phyloP scores from a whole-genome alignment of 2,797 vertebrate species.

The Notolabrus celidotus region DNA sequence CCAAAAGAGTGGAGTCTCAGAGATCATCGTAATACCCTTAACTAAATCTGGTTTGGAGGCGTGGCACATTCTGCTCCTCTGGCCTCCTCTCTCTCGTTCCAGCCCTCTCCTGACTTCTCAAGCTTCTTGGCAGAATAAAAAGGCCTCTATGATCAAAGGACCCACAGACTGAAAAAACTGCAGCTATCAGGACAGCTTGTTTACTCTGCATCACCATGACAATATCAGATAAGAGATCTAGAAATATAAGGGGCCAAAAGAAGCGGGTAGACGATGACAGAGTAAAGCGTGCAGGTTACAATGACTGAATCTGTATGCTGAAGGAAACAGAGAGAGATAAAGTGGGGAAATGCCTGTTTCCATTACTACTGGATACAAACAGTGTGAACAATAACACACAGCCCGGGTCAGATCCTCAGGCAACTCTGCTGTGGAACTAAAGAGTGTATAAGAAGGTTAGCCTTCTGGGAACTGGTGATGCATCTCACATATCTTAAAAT shows the following conservation, averaged over 20 bases:
- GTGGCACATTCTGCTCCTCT: slow-evolving; percentile 14
- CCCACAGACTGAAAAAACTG: slow-evolving; percentile 54
- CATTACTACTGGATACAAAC: slow-evolving; percentile 74
- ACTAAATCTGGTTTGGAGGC: neutral
- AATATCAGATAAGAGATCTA: slow-evolving; percentile 82
- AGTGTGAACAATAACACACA: slow-evolving; percentile 55
- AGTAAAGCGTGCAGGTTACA: slow-evolving; percentile 75
- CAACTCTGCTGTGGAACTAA: slow-evolving; percentile 8
- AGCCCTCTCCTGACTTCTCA: slow-evolving; percentile 53
- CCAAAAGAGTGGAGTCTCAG: neutral
- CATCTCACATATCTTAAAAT: neutral
- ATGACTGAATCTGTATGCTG: slow-evolving; percentile 64
- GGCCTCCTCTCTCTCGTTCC: slow-evolving; percentile 36
- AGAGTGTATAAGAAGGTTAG: slow-evolving; percentile 19
- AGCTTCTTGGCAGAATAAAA: slow-evolving; percentile 76
- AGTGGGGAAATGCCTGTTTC: slow-evolving; percentile 71
- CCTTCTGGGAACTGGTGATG: slow-evolving; percentile 1
- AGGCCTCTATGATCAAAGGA: slow-evolving; percentile 79
- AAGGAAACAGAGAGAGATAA: slow-evolving; percentile 71
- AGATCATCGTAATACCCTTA: slow-evolving; percentile 3
- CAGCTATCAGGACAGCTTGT: slow-evolving; percentile 72
- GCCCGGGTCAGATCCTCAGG: slow-evolving; percentile 21
- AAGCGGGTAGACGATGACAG: slow-evolving; percentile 67
- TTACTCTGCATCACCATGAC: slow-evolving; percentile 82
- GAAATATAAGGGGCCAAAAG: slow-evolving; percentile 73